Base-by-base conservation (phyloP, 2,888 invertebrate genomes). In the Tachina lurida region DNA sequence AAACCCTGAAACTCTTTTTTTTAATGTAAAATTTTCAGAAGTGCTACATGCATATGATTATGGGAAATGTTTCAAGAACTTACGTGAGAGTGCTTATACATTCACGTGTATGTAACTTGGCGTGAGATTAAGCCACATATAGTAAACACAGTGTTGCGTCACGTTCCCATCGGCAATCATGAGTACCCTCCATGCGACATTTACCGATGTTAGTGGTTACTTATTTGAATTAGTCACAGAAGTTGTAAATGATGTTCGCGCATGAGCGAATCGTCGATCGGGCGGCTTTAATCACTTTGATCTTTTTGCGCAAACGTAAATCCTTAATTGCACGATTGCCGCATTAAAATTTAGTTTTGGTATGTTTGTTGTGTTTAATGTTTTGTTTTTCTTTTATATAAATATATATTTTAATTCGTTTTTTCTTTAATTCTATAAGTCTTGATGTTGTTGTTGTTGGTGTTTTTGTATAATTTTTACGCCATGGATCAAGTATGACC, bases 301-400 rank as follows among this genome's bases (percentile, higher is more conserved):
- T 91, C 90, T 91, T 90, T 89, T 90, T 63, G 82, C 76, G 90
- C 89, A 90, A 90, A 88, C 90, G 87, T 87, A 86, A 82, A 91
- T 81, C 68, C 90, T 91, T 91, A 91, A 91, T 91, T 91, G 91
- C 91, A 90, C 89, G 90, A 90, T 91, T 90, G 91, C 91, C 86
- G 80, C 87, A 82, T 86, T 87, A 82, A 67, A 76, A 70, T 82
- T 75, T 54, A 65, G 52, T 75, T 73, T 79, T 84, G 43, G 65
- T 78, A 80, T 75, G 82, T 83, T 86, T 89, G 88, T 87, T 81
- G 81, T 70, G 80, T 65, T 80, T 84, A 81, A 73, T 83, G 84
- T 83, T 84, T 80, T 77, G 22, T 49, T 22, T 73, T 81, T 22
- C 74, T 78, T 70, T 83, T 70, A 54, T 83, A 58, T 43, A n/a